Base-by-base conservation (phyloP, 2,888 invertebrate species). In the Criorhina ranunculi region DNA sequence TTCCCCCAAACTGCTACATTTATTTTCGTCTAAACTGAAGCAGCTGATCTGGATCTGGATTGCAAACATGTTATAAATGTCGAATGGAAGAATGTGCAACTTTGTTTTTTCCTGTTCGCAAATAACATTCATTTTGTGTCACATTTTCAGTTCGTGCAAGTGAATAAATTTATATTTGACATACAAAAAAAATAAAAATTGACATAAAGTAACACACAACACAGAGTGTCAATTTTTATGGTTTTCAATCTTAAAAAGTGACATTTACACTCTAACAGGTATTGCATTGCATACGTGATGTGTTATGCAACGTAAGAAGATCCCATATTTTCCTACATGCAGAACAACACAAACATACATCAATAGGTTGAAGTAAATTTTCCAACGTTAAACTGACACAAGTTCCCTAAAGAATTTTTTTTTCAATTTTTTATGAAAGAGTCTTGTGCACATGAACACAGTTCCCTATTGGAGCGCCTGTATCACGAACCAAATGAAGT, bases 391-490 rank as follows among this genome's bases (percentile, higher is more conserved):
- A 55, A 55, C 53, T 24, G 46, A 24, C 40, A 53, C 17, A 53
- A 17, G 7, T 49, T 35, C 12, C 40, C 5, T 15, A 2, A 51
- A 33, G 40, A 53, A 51, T 60, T 73, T 24, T 73, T 11, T 60
- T 73, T 24, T 73, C 12, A 60, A 62, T 60, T 19, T 73, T 73
- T 40, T 31, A 60, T 73, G 62, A 44, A 60, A 46, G 53, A 73
- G 12, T 31, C 24, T 46, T 19, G 72, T 60, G 40, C 29, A 24
- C 4, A 46, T 33, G 53, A 73, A 60, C 42, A 31, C 9, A 12
- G 31, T 46, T 57, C 57, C 67, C 44, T 17, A 19, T n/a, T 40
- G 60, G 17, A 5, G n/a, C 40, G 40, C 37, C 35, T n/a, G 40
- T 31, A 49, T 60, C 37, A 51, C 44, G 37, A 19, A 33, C 60